Evolutionary conservation across 2,113 vertebrate genomes (phyloP).

Genomic region (Puma concolor): DNA sequence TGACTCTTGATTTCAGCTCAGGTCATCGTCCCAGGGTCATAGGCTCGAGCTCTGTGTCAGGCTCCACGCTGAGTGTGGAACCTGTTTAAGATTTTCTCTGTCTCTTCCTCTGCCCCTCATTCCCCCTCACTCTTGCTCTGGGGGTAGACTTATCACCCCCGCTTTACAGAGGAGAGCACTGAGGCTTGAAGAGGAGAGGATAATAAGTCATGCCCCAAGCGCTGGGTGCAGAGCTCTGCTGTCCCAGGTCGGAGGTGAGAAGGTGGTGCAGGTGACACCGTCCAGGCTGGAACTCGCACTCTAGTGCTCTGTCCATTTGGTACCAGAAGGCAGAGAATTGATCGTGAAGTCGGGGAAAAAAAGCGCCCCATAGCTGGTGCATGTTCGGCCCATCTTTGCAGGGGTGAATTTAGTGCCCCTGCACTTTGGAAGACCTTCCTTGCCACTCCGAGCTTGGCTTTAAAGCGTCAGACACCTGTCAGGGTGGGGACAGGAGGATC

Average conservation of each 20-base stretch:
- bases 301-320: not conserved
- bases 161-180: not conserved
- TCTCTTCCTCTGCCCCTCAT: no score
- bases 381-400: fast-evolving
- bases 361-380: fast-evolving
- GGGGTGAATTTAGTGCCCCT: fast-evolving
- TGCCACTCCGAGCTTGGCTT: not conserved
- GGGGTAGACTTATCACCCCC: not conserved
- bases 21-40: no score
- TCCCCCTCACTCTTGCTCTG: no score
- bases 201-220: fast-evolving
- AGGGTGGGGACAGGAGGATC: not conserved
- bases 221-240: not conserved
- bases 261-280: not conserved
- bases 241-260: not conserved
- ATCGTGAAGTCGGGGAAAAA: fast-evolving
- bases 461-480: not conserved
- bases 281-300: not conserved
- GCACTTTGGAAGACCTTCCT: not conserved
- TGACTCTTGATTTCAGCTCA: no score
- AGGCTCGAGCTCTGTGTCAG: no score
- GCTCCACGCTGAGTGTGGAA: no score
- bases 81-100: no score
- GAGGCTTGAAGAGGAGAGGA: not conserved
- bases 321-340: not conserved